Base-by-base conservation (phyloP, 2,888 invertebrate species). In the Notodonta ziczac region DNA sequence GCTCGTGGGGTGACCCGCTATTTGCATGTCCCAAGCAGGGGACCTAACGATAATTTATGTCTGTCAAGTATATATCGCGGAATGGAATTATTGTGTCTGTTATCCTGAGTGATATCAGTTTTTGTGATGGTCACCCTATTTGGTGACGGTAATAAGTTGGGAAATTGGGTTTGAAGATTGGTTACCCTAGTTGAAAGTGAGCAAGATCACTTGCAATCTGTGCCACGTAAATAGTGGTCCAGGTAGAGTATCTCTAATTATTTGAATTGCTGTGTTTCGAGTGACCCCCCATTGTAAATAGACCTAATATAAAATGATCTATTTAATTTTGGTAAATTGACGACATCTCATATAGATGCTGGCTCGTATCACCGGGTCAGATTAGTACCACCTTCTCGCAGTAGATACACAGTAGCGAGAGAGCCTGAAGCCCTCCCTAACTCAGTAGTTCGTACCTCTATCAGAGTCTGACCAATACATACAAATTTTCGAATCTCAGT, bases 1-100 rank as follows among this genome's bases (percentile, higher is more conserved):
- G 66, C 60, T 64, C 61, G 61, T 51, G 55, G 58, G 56, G 60
- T 55, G 53, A 58, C 63, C 65, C 58, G 60, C 63, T 63, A 73
- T 77, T 77, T 77, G 77, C 77, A 75, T 76, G 69, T 58, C 67
- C 42, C 42, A 2, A 44, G n/a, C 7, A 35, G 44, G 24, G 40
- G 42, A n/a, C 71, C 69, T 69, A 72, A 71, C 69, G 60, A 72
- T 71, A 66, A 76, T 76, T 74, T 76, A 73, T 76, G 65, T 64
- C 62, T 65, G 63, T 67, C 70, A 63, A 55, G 58, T 56, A 24
- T 24, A 24, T 24, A 65, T 68, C 54, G 59, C 53, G 42, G 50
- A 66, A 67, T 62, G 68, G 66, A 56, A 57, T 66, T 66, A 50
- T 56, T 63, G 60, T 66, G 66, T 66, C 58, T 62, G 44, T 44